Percentiles rank a stretch among this genome's conserved stretches.
Evolutionary conservation across 2,113 vertebrate genomes (phyloP).

Genomic region (Glareola pratincola): DNA sequence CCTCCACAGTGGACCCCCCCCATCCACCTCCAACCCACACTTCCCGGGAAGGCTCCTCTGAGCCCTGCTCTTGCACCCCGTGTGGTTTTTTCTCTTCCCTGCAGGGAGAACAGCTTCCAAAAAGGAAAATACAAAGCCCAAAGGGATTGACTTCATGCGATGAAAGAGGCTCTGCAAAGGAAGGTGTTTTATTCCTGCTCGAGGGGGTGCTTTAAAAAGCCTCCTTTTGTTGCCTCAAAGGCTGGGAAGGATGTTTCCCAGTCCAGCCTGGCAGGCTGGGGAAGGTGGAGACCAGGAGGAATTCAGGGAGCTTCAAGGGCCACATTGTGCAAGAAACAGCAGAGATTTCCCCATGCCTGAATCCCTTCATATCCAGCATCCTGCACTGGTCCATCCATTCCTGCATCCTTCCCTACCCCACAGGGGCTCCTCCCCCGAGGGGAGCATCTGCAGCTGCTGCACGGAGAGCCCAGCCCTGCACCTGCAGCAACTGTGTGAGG

Average conservation of each 20-base stretch:
- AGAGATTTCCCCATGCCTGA: neutral
- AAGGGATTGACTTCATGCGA: neutral
- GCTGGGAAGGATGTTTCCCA: neutral
- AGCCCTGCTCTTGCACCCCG: neutral
- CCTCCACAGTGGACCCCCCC: neutral
- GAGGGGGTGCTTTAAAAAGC: neutral
- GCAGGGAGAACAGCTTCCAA: neutral
- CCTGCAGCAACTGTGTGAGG: neutral
- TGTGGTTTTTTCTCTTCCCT: neutral
- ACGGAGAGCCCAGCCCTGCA: neutral
- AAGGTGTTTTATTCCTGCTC: conserved; percentile 13
- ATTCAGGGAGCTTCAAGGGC: neutral
- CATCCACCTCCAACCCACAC: neutral
- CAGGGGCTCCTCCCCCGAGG: neutral
- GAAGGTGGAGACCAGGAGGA: neutral
- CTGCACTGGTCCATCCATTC: neutral
- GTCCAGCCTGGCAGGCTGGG: neutral
- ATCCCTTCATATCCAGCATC: neutral
- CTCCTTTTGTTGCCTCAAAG: conserved; percentile 39
- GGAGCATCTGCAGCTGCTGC: neutral
- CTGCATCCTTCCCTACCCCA: neutral
- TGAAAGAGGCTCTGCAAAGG: neutral
- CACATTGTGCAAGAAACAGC: neutral
- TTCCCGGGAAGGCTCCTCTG: neutral
- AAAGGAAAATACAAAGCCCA: conserved; percentile 36